Evolutionary conservation across 2,113 vertebrate genomes (phyloP).

Genomic region (Pelmatolapia mariae): DNA sequence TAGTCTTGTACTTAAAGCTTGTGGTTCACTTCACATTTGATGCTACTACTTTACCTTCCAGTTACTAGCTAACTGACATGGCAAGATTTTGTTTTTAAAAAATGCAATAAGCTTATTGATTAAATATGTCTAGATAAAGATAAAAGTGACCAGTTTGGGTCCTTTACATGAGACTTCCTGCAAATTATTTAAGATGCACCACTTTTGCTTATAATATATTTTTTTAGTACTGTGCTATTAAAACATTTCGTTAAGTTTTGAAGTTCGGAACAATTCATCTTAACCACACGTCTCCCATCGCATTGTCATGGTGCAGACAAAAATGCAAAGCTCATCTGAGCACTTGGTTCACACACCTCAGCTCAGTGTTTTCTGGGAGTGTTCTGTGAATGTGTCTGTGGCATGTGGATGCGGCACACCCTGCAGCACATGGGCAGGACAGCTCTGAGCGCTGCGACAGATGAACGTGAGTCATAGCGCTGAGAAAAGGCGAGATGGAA

Average conservation of each 20-base stretch:
- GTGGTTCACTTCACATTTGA: not conserved
- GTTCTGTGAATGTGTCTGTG: slow-evolving; percentile 32
- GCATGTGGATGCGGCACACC: slow-evolving; percentile 59
- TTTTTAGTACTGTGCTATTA: not conserved
- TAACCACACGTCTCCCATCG: not conserved
- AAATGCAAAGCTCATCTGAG: not conserved
- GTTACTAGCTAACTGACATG: not conserved
- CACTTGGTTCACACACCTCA: slow-evolving; percentile 29
- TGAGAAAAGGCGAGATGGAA: slow-evolving; percentile 13
- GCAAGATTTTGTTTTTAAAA: not conserved
- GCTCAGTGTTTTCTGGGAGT: slow-evolving; percentile 46
- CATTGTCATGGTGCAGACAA: not conserved
- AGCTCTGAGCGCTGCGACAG: not conserved
- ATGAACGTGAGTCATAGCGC: slow-evolving; percentile 36
- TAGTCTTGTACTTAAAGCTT: not conserved
- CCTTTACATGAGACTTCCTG: not conserved
- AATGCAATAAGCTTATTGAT: not conserved
- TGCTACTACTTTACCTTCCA: not conserved
- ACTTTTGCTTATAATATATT: not conserved
- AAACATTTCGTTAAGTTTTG: not conserved
- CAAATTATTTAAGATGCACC: not conserved
- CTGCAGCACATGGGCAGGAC: slow-evolving; percentile 35
- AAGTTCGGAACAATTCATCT: not conserved
- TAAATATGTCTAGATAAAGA: not conserved
- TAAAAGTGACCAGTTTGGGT: not conserved